Evolutionary conservation across 2,888 invertebrate genomes (phyloP), one percentile per base, ranked within the genome.

Genomic region (Osedax frankpressi): DNA sequence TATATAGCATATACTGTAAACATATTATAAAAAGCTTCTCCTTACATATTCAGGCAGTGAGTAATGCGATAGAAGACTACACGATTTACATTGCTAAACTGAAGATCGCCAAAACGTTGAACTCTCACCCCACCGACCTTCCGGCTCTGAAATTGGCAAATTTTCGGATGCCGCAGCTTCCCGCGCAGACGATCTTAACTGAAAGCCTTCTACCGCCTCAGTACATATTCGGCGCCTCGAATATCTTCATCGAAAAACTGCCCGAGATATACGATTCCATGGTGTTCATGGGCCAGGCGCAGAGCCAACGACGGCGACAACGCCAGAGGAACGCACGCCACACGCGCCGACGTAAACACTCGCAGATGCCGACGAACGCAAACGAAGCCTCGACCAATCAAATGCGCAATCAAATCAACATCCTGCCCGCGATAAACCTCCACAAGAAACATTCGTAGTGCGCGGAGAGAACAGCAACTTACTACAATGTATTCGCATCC

Each of bases 271-370:
- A 69, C 69, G 69, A 69, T 30, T 29, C 29, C 14, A 69, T 69
- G 69, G 1, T 69, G 30, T 69, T 69, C 69, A 69, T 69, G 69
- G 69, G 69, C 11, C 69, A 69, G 69, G 30, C 14, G 69, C 69
- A 69, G 69, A 1, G 44, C 44, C 44, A 44, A 44, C 44, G 44
- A 44, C 6, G 44, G 44, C 44, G 44, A 44, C 44, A 44, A 19
- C 6, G 19, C 6, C 44, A 44, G 6, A 6, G 44, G 11, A 44
- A 44, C 44, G 44, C 44, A 11, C 44, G 44, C 44, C 44, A 44
- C 11, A 6, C 19, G 44, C 11, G 11, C 11, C 44, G 44, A 44
- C n/a, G n/a, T n/a, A n/a, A n/a, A n/a, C n/a, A n/a, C n/a, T n/a
- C n/a, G n/a, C n/a, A n/a, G n/a, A n/a, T n/a, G n/a, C n/a, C n/a